Conservation (phyloP, 2,888 invertebrate species). For the Argyresthia albistria region DNA sequence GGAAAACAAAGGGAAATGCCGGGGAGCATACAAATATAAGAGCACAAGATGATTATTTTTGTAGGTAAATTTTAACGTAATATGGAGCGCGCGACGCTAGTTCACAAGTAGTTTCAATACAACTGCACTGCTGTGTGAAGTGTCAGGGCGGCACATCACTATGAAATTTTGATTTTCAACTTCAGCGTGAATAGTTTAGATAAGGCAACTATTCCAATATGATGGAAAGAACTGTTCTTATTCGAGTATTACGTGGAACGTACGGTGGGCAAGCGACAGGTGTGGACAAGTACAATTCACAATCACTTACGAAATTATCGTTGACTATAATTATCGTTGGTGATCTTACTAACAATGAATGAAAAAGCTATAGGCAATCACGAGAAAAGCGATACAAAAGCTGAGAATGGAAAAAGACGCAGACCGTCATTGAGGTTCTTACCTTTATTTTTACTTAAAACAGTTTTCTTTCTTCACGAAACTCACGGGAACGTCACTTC, state of each 20-base stretch:
- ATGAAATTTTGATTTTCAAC: constrained; percentile 42
- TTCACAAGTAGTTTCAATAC: constrained; percentile 24
- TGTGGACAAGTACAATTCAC: constrained; percentile 22
- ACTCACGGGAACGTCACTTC: constrained; percentile 58
- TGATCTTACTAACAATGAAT: constrained; percentile 32
- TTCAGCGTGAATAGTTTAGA: constrained; percentile 23
- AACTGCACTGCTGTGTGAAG: no score
- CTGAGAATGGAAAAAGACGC: constrained; percentile 58
- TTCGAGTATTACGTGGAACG: constrained; percentile 20
- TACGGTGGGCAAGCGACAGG: constrained; percentile 29
- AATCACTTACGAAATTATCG: constrained; percentile 22
- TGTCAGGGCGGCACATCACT: constrained; percentile 45
- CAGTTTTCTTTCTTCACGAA: constrained; percentile 44
- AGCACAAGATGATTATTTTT: constrained; percentile 36
- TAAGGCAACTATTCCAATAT: constrained; percentile 22
- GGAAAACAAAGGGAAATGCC: constrained; percentile 66
- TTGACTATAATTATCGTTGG: constrained; percentile 12
- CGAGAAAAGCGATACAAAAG: constrained; percentile 37
- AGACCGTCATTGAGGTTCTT: constrained; percentile 63
- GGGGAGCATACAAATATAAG: constrained; percentile 22
- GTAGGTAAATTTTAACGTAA: constrained; percentile 34
- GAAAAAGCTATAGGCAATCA: constrained; percentile 7
- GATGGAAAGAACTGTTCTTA: background rate
- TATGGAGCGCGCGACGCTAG: constrained; percentile 48
- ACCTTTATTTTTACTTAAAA: constrained; percentile 63